Evolutionary conservation across 2,113 vertebrate species (phyloP).

Genomic region (Podarcis muralis): DNA sequence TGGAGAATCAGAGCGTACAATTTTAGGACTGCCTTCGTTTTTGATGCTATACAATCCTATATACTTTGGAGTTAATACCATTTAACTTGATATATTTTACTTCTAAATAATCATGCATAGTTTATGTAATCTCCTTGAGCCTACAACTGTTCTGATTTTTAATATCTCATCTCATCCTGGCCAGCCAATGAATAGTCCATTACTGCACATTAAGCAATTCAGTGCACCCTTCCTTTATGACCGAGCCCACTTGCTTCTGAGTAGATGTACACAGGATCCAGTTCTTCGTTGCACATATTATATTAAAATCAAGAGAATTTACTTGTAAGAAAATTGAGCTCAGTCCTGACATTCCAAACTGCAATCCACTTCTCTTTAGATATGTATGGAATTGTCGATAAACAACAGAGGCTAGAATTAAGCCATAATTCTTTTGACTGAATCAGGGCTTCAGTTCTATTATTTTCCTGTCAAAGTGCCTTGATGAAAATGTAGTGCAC

Average conservation of each 20-base stretch:
- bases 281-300: background rate
- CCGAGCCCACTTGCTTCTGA: background rate
- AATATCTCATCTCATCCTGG: background rate
- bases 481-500: constrained; percentile 17
- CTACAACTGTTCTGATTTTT: background rate
- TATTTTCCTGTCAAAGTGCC: background rate
- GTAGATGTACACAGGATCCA: background rate
- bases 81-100: background rate
- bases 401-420: background rate
- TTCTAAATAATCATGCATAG: background rate
- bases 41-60: background rate
- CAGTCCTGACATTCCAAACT: background rate
- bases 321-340: background rate
- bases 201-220: background rate
- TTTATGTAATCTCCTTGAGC: background rate
- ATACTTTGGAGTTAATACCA: background rate
- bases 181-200: background rate
- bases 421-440: background rate
- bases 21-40: background rate
- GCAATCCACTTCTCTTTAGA: background rate
- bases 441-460: background rate
- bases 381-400: background rate
- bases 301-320: background rate
- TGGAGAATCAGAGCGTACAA: background rate
- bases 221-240: background rate